Conservation (phyloP, 1,140 invertebrate species). For the Ceratoteleas bidentatus region DNA sequence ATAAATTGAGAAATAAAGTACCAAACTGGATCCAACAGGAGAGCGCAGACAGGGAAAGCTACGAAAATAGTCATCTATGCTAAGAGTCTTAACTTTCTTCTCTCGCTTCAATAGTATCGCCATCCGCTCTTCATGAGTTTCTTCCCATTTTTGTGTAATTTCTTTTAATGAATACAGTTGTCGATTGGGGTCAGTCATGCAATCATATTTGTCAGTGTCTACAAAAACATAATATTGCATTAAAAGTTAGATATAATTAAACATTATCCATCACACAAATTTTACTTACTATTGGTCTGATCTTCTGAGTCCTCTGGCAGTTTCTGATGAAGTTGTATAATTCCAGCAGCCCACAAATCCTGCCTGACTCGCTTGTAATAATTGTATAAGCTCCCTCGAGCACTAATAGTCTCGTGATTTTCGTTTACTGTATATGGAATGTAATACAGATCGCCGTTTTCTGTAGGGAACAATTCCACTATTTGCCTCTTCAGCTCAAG, state of each 20-base stretch:
- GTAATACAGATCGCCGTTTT: neutral
- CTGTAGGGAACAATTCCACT: neutral
- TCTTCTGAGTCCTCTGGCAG: neutral
- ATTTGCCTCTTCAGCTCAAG: neutral
- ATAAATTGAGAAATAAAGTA: conserved; percentile 7
- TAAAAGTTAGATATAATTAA: no score
- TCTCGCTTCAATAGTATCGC: conserved; percentile 1
- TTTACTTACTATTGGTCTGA: no score
- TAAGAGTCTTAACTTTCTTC: neutral
- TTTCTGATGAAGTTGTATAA: neutral
- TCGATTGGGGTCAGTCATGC: conserved; percentile 4
- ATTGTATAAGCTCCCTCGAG: conserved; percentile 1
- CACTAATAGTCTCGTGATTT: neutral
- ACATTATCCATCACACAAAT: no score
- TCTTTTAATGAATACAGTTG: conserved; percentile 1
- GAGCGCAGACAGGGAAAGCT: conserved; percentile 17
- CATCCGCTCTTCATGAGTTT: neutral
- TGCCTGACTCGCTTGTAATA: neutral
- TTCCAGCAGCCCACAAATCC: neutral
- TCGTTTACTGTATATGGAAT: neutral
- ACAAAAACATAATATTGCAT: conserved; percentile 4
- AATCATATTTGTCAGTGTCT: conserved; percentile 5
- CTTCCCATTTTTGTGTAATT: conserved; percentile 8
- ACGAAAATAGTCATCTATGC: conserved; percentile 7
- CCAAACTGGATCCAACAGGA: conserved; percentile 16